phyloP scores from a whole-genome alignment of 2,113 vertebrate genomes.

The Prunella fulvescens region DNA sequence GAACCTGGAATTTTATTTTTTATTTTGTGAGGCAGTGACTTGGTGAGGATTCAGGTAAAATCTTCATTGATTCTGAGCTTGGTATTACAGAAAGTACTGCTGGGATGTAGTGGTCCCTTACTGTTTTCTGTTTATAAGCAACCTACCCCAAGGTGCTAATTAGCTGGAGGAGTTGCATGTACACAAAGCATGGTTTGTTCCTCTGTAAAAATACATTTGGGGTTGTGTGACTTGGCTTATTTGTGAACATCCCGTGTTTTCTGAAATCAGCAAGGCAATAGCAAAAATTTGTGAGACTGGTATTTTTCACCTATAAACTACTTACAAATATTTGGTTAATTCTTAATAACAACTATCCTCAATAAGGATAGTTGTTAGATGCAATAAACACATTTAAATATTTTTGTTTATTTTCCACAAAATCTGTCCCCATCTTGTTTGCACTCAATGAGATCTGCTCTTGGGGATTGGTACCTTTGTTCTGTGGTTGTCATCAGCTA shows the following conservation, averaged over 20 bases:
- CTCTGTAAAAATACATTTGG: slow-evolving; percentile 33
- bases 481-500: background rate
- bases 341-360: background rate
- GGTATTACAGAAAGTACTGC: background rate
- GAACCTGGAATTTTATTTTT: background rate
- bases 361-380: background rate
- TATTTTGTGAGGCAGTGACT: background rate
- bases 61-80: background rate
- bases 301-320: background rate
- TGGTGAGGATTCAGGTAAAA: background rate
- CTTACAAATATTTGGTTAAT: background rate
- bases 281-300: background rate
- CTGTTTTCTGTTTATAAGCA: slow-evolving; percentile 70
- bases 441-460: background rate
- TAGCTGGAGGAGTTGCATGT: slow-evolving; percentile 47
- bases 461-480: background rate
- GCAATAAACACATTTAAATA: background rate
- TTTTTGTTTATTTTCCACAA: background rate
- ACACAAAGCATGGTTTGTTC: slow-evolving; percentile 52
- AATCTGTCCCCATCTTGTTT: background rate
- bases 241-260: background rate
- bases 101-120: slow-evolving; percentile 48
- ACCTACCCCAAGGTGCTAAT: slow-evolving; percentile 68
- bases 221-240: slow-evolving; percentile 24
- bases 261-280: background rate